Conservation (phyloP, 2,888 invertebrate species). For the Drosophila pseudotalamancana region DNA sequence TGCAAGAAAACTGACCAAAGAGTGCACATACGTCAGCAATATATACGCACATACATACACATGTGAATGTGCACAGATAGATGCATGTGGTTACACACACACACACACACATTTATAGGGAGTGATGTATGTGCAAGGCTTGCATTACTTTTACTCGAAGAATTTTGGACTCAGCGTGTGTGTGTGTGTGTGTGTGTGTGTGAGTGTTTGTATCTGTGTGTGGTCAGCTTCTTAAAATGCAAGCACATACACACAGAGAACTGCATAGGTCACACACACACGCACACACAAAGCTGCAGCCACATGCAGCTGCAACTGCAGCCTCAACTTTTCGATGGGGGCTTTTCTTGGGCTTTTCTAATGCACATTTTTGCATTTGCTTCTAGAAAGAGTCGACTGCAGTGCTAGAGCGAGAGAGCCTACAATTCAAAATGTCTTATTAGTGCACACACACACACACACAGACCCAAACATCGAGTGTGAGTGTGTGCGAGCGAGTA, state of each 20-base stretch:
- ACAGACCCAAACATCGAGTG: not conserved
- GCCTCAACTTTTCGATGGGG: conserved; percentile 44
- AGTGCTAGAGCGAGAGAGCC: conserved; percentile 62
- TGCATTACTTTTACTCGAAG: conserved; percentile 70
- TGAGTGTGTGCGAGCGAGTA: conserved; percentile 40
- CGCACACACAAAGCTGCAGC: conserved; percentile 22
- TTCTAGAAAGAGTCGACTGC: conserved; percentile 67
- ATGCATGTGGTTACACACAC: conserved; percentile 42
- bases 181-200: conserved; percentile 18
- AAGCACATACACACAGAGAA: conserved; percentile 56
- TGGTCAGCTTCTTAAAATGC: conserved; percentile 49
- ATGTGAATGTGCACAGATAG: not conserved
- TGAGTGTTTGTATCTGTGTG: conserved; percentile 29
- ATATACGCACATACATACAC: not conserved
- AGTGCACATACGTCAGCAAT: conserved; percentile 69
- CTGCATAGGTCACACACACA: conserved; percentile 29
- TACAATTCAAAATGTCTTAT: conserved; percentile 72
- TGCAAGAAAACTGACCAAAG: conserved; percentile 81
- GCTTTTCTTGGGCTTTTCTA: conserved; percentile 78
- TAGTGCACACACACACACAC: conserved; percentile 42
- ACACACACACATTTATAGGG: conserved; percentile 18
- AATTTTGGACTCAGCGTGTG: conserved; percentile 58
- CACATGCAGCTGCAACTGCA: conserved; percentile 30
- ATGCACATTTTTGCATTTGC: conserved; percentile 78
- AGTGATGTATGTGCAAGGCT: conserved; percentile 34